A percentile compares a stretch with the other conserved stretches of the same genome.
These are phyloP conservation scores for Gephyroberyx darwinii DNA, from an alignment of 2,797 vertebrate genomes.

Conservation along the genomic window DNA sequence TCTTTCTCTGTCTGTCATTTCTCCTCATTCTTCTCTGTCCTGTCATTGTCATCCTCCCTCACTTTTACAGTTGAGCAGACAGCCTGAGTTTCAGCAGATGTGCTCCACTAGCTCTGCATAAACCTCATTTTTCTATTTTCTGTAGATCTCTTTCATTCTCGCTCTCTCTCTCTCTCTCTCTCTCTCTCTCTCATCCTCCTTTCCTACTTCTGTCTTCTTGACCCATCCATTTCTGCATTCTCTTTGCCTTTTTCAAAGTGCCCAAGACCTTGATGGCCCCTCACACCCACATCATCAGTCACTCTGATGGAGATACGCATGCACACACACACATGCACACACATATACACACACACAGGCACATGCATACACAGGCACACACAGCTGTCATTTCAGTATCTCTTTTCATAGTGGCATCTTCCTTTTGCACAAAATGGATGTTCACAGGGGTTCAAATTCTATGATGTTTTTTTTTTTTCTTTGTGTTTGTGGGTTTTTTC, in stretches of 20 bases:
- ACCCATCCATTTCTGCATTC: background rate
- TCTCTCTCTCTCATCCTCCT: background rate
- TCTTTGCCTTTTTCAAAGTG: background rate
- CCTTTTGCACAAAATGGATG: no score
- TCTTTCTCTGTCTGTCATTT: conserved; percentile 13
- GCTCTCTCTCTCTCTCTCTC: background rate
- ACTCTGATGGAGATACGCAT: no score
- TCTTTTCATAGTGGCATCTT: no score
- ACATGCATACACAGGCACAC: no score
- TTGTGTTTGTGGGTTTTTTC: no score
- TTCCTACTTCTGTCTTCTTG: background rate
- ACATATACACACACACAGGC: background rate
- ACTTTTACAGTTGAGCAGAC: conserved; percentile 5
- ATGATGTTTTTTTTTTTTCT: no score
- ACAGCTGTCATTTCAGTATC: no score
- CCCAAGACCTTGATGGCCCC: no score
- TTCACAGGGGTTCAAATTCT: no score
- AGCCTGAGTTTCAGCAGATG: background rate
- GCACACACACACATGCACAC: no score
- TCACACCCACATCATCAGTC: no score
- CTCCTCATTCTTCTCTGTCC: background rate
- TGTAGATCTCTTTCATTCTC: background rate
- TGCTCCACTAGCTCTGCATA: background rate
- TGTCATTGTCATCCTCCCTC: conserved; percentile 1
- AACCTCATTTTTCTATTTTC: background rate